Percentiles rank a stretch among this genome's conserved stretches.
These are phyloP conservation scores for Chromobotia macracanthus DNA, from an alignment of 2,797 vertebrate species.

Conservation along the genomic window DNA sequence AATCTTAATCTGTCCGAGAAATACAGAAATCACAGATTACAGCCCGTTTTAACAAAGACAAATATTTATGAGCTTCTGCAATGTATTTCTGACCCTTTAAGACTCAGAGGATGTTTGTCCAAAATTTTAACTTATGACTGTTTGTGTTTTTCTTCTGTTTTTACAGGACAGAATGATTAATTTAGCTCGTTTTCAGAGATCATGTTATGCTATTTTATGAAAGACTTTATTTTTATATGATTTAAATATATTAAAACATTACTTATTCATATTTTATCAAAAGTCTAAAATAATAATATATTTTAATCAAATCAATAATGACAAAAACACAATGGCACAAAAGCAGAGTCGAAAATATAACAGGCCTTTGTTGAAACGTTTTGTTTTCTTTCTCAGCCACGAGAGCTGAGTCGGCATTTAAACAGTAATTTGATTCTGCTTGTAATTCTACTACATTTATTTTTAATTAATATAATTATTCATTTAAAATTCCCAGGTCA, in stretches of 20 bases:
- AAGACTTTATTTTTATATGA: neutral
- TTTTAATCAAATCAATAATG: neutral
- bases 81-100: neutral
- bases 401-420: neutral
- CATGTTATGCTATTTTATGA: neutral
- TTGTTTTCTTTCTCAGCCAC: neutral
- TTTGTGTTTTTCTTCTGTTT: neutral
- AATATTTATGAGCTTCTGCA: neutral
- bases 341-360: neutral
- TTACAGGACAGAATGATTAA: neutral
- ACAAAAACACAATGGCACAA: neutral
- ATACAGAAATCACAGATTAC: neutral
- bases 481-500: neutral
- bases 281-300: neutral
- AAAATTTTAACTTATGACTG: neutral
- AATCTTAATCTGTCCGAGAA: neutral
- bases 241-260: neutral
- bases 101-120: neutral
- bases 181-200: neutral
- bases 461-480: neutral
- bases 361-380: neutral
- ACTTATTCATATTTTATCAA: neutral
- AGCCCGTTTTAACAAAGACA: conserved; percentile 22
- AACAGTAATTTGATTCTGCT: neutral
- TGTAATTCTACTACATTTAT: neutral